Evolutionary conservation across 2,797 vertebrate genomes (phyloP).

Genomic region (Artibeus jamaicensis): DNA sequence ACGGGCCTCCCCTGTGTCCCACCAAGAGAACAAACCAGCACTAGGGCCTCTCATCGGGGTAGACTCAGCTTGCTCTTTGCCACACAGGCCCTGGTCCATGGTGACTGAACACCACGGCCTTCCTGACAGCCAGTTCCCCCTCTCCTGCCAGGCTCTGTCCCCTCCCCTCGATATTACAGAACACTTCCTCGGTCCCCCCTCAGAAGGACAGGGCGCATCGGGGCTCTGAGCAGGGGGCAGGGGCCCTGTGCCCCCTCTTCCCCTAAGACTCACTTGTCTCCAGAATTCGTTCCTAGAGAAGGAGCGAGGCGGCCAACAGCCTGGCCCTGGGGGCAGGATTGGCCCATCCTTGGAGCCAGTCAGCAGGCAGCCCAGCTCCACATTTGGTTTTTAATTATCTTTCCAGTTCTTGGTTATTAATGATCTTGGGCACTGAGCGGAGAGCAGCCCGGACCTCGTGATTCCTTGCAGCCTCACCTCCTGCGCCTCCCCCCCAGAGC

Average conservation of each 20-base stretch:
- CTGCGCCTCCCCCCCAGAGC: neutral
- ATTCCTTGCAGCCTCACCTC: neutral
- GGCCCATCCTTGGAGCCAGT: slow-evolving; percentile 25
- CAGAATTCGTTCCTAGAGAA: slow-evolving; percentile 17
- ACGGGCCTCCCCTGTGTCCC: neutral
- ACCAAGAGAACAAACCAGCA: neutral
- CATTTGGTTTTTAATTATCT: slow-evolving; percentile 60
- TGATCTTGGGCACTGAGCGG: slow-evolving; percentile 31
- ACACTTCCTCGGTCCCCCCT: neutral
- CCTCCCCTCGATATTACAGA: neutral
- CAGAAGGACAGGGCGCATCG: neutral
- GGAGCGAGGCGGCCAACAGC: neutral
- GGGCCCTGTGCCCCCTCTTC: neutral
- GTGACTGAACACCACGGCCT: neutral
- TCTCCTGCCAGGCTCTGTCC: neutral
- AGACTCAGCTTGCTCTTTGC: neutral
- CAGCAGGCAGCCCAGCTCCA: slow-evolving; percentile 14
- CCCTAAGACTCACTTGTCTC: neutral
- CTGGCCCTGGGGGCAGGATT: neutral
- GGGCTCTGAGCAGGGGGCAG: neutral
- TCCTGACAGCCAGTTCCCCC: accelerated
- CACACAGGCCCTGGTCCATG: neutral
- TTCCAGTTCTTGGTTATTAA: slow-evolving; percentile 60
- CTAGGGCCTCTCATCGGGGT: neutral
- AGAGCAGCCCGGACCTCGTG: neutral